Evolutionary conservation across 2,113 vertebrate species (phyloP), one percentile per base, ranked within the genome.

Genomic region (Eublepharis macularius): DNA sequence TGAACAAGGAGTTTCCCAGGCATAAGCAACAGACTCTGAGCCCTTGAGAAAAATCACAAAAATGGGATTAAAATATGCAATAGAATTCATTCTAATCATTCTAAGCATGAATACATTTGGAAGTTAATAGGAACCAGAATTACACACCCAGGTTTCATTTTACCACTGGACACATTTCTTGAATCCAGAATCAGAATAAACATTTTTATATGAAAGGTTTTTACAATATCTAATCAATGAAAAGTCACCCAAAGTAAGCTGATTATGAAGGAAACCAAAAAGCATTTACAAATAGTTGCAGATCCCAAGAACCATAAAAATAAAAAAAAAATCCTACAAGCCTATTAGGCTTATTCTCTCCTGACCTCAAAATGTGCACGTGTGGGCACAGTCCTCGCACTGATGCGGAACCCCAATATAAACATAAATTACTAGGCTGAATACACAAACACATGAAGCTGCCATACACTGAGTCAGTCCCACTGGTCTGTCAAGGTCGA

Each of bases 71-170:
- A 93, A 92, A 89, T 89, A 93, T 87, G 80, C 80, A 84, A 80
- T 81, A 39, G 80, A 93, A 94, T 90, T 94, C 85, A 88, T 91
- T 86, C 82, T 85, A 88, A 81, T 90, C 92, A 90, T 93, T 93
- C 82, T 74, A 65, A 45, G 36, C 81, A 92, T 90, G 65, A 92
- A 93, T 92, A 88, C 81, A 85, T 90, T 93, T 92, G 81, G 32
- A 87, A 83, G 63, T 43, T 54, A 92, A 90, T 87, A 89, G 41
- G 85, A 92, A 11, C 17, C 11, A 21, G 29, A 88, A 88, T 87
- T 77, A 90, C 88, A 88, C 86, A 89, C 91, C 91, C 47, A 78
- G 7, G 19, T 89, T 93, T 89, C 66, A 75, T 89, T 86, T 91
- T 88, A 92, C 36, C 11, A 86, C 65, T 80, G 76, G 45, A 88